Conservation (phyloP, 1,140 invertebrate genomes). For the Delia radicum region DNA sequence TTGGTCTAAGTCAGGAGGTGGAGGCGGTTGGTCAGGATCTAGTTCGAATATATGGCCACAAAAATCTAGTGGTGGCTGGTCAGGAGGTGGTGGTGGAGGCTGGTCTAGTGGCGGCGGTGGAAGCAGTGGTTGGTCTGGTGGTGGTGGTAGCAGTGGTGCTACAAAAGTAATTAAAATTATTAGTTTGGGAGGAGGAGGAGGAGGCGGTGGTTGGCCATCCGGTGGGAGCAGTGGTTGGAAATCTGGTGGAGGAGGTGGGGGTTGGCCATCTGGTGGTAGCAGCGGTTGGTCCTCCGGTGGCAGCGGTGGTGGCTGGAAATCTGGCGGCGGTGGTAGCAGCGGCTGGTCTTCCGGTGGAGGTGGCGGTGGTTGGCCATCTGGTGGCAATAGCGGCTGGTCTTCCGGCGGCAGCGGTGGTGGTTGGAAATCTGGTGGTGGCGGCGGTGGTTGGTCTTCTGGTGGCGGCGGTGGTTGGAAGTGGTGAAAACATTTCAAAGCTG, state of each 20-base stretch:
- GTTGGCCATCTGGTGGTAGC: constrained; percentile 28
- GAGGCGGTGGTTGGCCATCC: constrained; percentile 31
- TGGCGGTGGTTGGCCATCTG: constrained; percentile 29
- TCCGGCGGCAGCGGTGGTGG: constrained; percentile 14
- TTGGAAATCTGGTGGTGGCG: constrained; percentile 12
- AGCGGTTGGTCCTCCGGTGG: constrained; percentile 30
- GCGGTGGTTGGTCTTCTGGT: constrained; percentile 24
- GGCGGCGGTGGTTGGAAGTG: constrained; percentile 19
- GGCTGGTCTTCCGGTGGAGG: constrained; percentile 30
- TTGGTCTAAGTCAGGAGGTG: neutral
- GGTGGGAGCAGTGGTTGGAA: constrained; percentile 30
- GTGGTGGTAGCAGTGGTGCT: constrained; percentile 28
- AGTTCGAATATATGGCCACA: constrained; percentile 24
- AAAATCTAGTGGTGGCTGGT: neutral
- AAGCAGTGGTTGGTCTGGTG: constrained; percentile 18
- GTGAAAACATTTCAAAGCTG: neutral
- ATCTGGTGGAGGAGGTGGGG: constrained; percentile 12
- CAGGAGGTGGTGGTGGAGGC: constrained; percentile 29
- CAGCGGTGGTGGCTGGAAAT: constrained; percentile 28
- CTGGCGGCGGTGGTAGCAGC: neutral
- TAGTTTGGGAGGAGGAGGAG: constrained; percentile 23
- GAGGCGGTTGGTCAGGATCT: constrained; percentile 28
- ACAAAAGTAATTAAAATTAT: neutral
- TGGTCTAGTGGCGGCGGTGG: constrained; percentile 19
- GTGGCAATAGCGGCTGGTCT: constrained; percentile 15